phyloP scores from a whole-genome alignment of 2,113 vertebrate genomes.

The Melanotaenia duboulayi region DNA sequence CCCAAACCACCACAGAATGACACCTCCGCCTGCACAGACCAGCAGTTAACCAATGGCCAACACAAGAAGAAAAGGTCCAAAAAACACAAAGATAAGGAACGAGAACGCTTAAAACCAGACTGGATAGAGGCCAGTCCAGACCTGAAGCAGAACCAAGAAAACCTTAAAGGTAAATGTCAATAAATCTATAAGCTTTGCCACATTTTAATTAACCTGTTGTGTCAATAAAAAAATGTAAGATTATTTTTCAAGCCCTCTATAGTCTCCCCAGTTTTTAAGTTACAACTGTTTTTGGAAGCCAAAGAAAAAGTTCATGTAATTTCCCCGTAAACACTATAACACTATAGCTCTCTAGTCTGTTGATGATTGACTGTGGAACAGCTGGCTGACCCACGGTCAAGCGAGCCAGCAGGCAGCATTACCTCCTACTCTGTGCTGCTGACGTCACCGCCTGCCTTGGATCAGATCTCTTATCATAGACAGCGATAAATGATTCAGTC shows the following conservation, averaged over 20 bases:
- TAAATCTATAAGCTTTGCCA: conserved; percentile 2
- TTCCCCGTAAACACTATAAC: conserved; percentile 13
- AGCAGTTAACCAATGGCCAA: conserved; percentile 69
- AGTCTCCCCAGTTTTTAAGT: not conserved
- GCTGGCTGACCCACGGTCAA: conserved; percentile 76
- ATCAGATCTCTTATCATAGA: conserved; percentile 60
- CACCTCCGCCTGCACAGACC: conserved; percentile 65
- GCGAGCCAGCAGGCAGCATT: conserved; percentile 62
- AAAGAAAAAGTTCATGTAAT: conserved; percentile 6
- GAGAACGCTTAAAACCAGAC: conserved; percentile 79
- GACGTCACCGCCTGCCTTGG: conserved; percentile 59
- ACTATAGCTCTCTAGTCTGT: conserved; percentile 50
- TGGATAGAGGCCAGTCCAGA: conserved; percentile 79
- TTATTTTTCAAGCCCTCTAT: no score
- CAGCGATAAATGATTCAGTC: conserved; percentile 61
- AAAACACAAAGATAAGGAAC: conserved; percentile 84
- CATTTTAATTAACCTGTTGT: not conserved
- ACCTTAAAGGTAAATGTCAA: conserved; percentile 76
- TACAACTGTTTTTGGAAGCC: conserved; percentile 12
- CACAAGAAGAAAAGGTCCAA: conserved; percentile 84
- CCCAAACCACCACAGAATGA: conserved; percentile 63
- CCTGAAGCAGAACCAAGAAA: conserved; percentile 78
- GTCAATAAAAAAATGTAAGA: no score
- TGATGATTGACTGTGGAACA: conserved; percentile 82
- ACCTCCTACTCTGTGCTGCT: conserved; percentile 53